A percentile compares a stretch with the other conserved stretches of the same genome.
Evolutionary conservation across 2,113 vertebrate genomes (phyloP).

Genomic region (Myxocyprinus asiaticus): DNA sequence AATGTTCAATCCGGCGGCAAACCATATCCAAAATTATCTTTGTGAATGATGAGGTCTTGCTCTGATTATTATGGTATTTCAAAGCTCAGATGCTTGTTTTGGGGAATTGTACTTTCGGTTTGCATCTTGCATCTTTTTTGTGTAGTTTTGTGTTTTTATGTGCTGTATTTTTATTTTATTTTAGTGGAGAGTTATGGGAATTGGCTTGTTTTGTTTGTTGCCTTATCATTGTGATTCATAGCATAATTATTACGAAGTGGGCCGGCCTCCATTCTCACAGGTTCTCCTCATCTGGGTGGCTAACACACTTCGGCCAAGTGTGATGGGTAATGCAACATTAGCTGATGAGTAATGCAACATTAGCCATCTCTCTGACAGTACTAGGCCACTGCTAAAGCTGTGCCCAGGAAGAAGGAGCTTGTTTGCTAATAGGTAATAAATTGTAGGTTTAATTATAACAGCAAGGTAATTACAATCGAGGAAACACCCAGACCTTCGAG

Average conservation of each 20-base stretch:
- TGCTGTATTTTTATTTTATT: neutral
- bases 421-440: conserved; percentile 59
- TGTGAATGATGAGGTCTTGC: too few species aligned
- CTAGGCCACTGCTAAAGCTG: conserved; percentile 50
- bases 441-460: conserved; percentile 60
- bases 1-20: too few species aligned
- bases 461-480: conserved; percentile 56
- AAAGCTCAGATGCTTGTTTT: neutral
- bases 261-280: conserved; percentile 28
- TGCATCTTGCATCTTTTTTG: too few species aligned
- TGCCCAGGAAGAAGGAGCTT: conserved; percentile 41
- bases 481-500: conserved; percentile 41
- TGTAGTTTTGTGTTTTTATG: neutral
- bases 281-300: conserved; percentile 49
- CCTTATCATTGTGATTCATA: conserved; percentile 9
- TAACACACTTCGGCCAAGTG: conserved; percentile 37
- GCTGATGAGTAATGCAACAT: conserved; percentile 50
- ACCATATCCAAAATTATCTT: too few species aligned
- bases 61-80: neutral
- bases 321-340: conserved; percentile 47
- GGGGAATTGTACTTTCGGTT: neutral
- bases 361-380: conserved; percentile 51
- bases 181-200: too few species aligned
- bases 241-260: conserved; percentile 23
- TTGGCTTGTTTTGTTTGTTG: neutral